Evolutionary conservation across 2,888 invertebrate genomes (phyloP).

Genomic region (Chymomyza caudatula): DNA sequence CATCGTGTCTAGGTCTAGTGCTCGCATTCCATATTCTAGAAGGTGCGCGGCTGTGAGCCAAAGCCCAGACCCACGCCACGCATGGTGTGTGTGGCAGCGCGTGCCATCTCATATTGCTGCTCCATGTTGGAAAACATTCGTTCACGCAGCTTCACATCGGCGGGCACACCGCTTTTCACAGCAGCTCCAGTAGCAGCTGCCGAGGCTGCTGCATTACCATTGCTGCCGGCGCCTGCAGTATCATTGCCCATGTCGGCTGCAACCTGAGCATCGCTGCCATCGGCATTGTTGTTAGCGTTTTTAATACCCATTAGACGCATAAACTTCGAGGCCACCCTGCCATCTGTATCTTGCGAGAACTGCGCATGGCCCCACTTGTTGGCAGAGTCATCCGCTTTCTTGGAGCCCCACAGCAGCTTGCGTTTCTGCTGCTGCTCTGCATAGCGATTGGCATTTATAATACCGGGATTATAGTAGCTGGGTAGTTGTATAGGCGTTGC

Average conservation of each 20-base stretch:
- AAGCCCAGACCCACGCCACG: constrained; percentile 92
- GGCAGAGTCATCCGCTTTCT: constrained; percentile 80
- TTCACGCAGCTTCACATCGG: constrained; percentile 79
- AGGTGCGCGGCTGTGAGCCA: constrained; percentile 79
- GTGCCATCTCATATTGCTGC: constrained; percentile 96
- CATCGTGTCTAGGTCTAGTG: neutral
- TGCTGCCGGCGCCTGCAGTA: neutral
- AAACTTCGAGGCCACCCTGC: constrained; percentile 95
- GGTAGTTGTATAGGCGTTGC: constrained; percentile 78
- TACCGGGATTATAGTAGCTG: constrained; percentile 86
- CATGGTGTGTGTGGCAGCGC: constrained; percentile 97
- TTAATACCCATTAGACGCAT: constrained; percentile 96
- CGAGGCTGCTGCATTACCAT: constrained; percentile 11
- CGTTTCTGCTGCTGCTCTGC: constrained; percentile 94
- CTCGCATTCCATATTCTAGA: constrained; percentile 35
- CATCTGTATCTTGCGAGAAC: constrained; percentile 94
- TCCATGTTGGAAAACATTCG: constrained; percentile 96
- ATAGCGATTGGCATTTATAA: constrained; percentile 87
- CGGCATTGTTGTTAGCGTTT: constrained; percentile 26
- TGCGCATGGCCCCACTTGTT: constrained; percentile 88
- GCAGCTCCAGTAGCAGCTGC: constrained; percentile 20
- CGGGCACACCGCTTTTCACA: constrained; percentile 31
- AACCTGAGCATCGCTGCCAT: neutral
- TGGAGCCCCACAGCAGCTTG: constrained; percentile 93
- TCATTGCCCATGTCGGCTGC: constrained; percentile 5